Evolutionary conservation across 2,888 invertebrate genomes (phyloP).

Genomic region (Trichogramma evanescens): DNA sequence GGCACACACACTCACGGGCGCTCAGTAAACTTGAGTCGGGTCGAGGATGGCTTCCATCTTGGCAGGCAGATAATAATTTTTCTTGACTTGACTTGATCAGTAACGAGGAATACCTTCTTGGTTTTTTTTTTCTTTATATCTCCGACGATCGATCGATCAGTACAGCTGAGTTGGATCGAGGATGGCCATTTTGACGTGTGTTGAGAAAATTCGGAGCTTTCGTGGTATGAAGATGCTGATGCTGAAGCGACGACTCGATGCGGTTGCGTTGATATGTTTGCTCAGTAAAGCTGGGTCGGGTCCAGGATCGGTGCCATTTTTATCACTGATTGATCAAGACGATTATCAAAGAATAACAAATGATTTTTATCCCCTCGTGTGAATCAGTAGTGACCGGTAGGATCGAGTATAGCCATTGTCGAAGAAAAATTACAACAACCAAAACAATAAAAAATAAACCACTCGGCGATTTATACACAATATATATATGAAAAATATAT

Average conservation of each 20-base stretch:
- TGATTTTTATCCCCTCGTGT: background rate
- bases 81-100: too few species aligned
- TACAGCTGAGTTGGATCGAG: conserved; percentile 42
- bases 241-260: background rate
- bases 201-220: background rate
- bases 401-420: conserved; percentile 38
- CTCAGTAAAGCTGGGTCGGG: conserved; percentile 42
- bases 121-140: conserved; percentile 6
- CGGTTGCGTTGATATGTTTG: background rate
- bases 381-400: conserved; percentile 39
- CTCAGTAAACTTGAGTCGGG: too few species aligned
- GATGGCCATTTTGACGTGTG: conserved; percentile 11
- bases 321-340: conserved; percentile 13
- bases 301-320: conserved; percentile 40
- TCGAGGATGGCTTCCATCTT: too few species aligned
- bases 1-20: too few species aligned
- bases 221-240: background rate
- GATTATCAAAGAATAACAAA: background rate
- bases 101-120: too few species aligned
- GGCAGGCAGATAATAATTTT: too few species aligned
- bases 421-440: conserved; percentile 10
- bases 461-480: too few species aligned
- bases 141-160: conserved; percentile 25
- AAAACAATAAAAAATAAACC: conserved; percentile 3
- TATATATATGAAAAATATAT: too few species aligned